phyloP scores from a whole-genome alignment of 2,797 vertebrate species.

The Etheostoma nigrum region DNA sequence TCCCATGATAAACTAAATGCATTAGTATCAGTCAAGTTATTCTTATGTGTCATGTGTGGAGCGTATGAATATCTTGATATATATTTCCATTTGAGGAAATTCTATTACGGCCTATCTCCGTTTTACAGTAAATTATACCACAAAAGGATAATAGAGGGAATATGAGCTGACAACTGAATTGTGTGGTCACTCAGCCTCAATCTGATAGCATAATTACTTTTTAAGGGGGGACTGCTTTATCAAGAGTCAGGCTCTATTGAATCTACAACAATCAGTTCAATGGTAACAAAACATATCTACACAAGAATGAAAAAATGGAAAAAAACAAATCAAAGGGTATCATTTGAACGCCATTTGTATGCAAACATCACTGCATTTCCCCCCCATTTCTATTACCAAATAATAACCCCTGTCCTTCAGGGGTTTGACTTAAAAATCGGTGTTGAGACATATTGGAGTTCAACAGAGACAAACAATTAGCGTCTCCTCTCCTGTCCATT shows the following conservation, averaged over 20 bases:
- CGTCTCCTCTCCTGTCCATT: slow-evolving; percentile 34
- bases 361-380: slow-evolving; percentile 39
- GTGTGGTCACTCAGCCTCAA: slow-evolving; percentile 57
- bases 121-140: slow-evolving; percentile 73
- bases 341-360: slow-evolving; percentile 44
- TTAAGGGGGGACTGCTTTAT: slow-evolving; percentile 33
- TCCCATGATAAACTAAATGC: slow-evolving; percentile 33
- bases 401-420: slow-evolving; percentile 35
- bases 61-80: slow-evolving; percentile 59
- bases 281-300: slow-evolving; percentile 27
- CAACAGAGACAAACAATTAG: slow-evolving; percentile 55
- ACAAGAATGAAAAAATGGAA: background rate
- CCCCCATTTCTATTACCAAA: slow-evolving; percentile 35
- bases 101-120: slow-evolving; percentile 76
- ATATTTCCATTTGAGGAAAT: slow-evolving; percentile 74
- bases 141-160: slow-evolving; percentile 61
- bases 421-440: slow-evolving; percentile 42
- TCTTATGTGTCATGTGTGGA: slow-evolving; percentile 41
- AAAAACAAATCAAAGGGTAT: slow-evolving; percentile 21
- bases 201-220: slow-evolving; percentile 67
- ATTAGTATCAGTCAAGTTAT: slow-evolving; percentile 31
- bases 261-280: slow-evolving; percentile 23
- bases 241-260: slow-evolving; percentile 21
- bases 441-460: slow-evolving; percentile 43
- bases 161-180: slow-evolving; percentile 58